phyloP scores from a whole-genome alignment of 2,888 invertebrate species.

The Caenorhabditis sp. region DNA sequence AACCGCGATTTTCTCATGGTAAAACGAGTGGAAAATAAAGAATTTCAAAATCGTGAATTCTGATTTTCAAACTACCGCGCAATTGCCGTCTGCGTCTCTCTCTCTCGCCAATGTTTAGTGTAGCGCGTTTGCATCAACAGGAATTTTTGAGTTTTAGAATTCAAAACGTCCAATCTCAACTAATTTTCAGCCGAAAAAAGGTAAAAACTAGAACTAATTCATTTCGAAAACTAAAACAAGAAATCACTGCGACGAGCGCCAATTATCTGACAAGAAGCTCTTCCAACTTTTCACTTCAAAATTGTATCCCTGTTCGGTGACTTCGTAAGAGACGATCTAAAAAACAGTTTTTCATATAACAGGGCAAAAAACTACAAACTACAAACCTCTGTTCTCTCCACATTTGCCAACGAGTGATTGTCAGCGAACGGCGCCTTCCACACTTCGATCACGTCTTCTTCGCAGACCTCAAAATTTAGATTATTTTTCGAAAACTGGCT shows the following conservation, averaged over 20 bases:
- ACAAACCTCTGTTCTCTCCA: constrained; percentile 69
- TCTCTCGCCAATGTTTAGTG: no score
- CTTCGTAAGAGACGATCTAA: constrained; percentile 74
- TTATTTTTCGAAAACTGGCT: no score
- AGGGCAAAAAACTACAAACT: not conserved
- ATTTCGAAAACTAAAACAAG: not conserved
- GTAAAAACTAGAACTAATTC: no score
- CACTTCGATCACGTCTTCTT: constrained; percentile 76
- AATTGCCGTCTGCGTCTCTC: no score
- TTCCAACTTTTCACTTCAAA: constrained; percentile 74
- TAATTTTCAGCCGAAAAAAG: no score
- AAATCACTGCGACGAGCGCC: constrained; percentile 65
- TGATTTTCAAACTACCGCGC: no score
- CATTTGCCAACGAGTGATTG: constrained; percentile 74
- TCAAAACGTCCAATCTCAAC: no score
- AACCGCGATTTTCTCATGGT: no score
- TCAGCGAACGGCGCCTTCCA: constrained; percentile 73
- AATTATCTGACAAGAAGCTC: constrained; percentile 75
- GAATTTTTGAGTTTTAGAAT: no score
- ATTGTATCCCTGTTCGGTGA: constrained; percentile 74
- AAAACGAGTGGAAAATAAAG: no score
- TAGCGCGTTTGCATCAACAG: no score
- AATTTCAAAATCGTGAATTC: no score
- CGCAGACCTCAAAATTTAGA: constrained; percentile 64
- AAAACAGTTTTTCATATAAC: not conserved